A percentile compares a stretch with the other conserved stretches of the same genome.
These are phyloP conservation scores for Epistrophe grossulariae DNA, from an alignment of 2,888 invertebrate genomes.

Conservation along the genomic window DNA sequence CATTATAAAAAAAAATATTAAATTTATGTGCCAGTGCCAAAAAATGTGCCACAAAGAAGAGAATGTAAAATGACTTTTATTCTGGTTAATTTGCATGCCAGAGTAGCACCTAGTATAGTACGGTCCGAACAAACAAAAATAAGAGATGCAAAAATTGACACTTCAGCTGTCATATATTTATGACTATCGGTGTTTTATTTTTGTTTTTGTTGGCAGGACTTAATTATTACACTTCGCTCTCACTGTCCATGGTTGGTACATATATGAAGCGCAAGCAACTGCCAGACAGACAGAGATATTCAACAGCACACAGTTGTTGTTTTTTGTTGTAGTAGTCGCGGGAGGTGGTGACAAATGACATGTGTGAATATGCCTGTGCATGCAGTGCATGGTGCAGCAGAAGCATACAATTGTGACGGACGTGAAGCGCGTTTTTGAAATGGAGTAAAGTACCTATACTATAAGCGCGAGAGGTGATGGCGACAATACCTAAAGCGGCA, in stretches of 20 bases:
- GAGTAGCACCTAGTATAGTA: too few relatives aligned
- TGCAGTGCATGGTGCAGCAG: constrained; percentile 13
- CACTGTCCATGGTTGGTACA: neutral
- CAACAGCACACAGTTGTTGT: constrained; percentile 1
- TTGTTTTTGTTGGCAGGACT: constrained; percentile 38
- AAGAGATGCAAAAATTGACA: constrained; percentile 55
- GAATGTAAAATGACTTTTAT: constrained; percentile 23
- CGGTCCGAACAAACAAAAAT: constrained; percentile 19
- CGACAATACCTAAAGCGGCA: constrained; percentile 51
- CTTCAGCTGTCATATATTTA: constrained; percentile 57
- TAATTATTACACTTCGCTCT: constrained; percentile 50
- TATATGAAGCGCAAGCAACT: constrained; percentile 21
- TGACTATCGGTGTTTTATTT: constrained; percentile 11
- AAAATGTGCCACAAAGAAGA: constrained; percentile 23
- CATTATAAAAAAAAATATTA: constrained; percentile 38
- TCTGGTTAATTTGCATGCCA: constrained; percentile 43
- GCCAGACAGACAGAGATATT: constrained; percentile 24
- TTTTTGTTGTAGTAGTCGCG: constrained; percentile 22
- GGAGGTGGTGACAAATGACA: constrained; percentile 51
- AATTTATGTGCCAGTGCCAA: constrained; percentile 31
- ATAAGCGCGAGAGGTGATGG: constrained; percentile 26
- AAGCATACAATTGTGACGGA: constrained; percentile 49
- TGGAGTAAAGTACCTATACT: constrained; percentile 30
- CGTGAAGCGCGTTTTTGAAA: constrained; percentile 39
- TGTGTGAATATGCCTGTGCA: constrained; percentile 13